Conservation (phyloP, 2,113 vertebrate genomes). For the Hydrochoerus hydrochaeris region DNA sequence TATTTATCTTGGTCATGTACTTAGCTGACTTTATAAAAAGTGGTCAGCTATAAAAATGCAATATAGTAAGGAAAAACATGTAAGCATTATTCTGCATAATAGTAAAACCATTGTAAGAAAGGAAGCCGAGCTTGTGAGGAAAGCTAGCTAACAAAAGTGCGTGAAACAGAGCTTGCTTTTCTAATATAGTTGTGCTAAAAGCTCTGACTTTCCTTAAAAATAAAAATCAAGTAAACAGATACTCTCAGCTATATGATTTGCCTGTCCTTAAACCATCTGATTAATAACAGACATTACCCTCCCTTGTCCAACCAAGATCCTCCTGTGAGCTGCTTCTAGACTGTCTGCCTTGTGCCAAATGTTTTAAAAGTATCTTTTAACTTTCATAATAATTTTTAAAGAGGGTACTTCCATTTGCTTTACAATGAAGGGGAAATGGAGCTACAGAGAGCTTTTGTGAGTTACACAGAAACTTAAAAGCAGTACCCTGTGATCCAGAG, state of each 20-base stretch:
- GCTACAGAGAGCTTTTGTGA: not conserved
- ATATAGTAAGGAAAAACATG: not conserved
- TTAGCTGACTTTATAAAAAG: constrained; percentile 30
- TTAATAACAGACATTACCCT: not conserved
- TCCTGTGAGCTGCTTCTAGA: not conserved
- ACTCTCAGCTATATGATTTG: not conserved
- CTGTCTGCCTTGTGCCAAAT: not conserved
- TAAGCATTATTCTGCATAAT: not conserved
- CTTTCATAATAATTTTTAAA: not conserved
- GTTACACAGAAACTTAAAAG: not conserved
- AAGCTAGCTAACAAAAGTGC: not conserved
- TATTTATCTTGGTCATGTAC: not conserved
- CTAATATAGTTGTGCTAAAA: not conserved
- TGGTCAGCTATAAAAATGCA: not conserved
- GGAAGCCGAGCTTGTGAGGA: not conserved
- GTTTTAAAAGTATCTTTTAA: not conserved
- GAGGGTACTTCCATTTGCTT: not conserved
- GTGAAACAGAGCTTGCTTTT: not conserved
- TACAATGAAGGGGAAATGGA: not conserved
- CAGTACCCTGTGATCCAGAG: not conserved
- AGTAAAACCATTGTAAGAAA: not conserved
- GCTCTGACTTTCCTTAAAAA: not conserved
- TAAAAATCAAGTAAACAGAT: not conserved
- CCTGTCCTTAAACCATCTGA: not conserved
- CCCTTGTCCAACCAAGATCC: not conserved